These are phyloP conservation scores for Bujurquina vittata DNA, from an alignment of 2,113 vertebrate genomes.

Conservation along the genomic window DNA sequence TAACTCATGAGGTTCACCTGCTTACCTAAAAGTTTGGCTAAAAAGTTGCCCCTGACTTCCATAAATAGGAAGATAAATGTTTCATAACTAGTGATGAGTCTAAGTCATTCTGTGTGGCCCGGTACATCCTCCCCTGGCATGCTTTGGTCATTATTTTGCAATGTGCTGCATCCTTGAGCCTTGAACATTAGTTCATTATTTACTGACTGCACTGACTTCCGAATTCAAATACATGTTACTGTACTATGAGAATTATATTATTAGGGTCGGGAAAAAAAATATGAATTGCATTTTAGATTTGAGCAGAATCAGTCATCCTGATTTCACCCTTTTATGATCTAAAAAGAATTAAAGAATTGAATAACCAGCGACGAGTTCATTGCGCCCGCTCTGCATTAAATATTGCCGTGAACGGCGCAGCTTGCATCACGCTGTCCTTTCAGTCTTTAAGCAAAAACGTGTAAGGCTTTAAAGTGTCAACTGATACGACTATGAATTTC, in stretches of 20 bases:
- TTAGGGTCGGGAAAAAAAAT: background rate
- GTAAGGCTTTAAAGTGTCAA: constrained; percentile 29
- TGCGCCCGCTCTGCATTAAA: constrained; percentile 7
- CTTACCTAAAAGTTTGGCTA: background rate
- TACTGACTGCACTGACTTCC: constrained; percentile 64
- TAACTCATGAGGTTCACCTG: constrained; percentile 25
- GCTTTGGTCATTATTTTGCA: constrained; percentile 75
- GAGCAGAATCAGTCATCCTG: constrained; percentile 3
- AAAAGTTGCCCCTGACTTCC: constrained; percentile 36
- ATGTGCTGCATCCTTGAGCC: constrained; percentile 63
- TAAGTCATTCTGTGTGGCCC: constrained; percentile 36
- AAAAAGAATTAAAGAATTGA: constrained; percentile 10
- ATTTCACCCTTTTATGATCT: constrained; percentile 29
- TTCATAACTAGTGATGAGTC: constrained; percentile 48
- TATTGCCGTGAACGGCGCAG: background rate
- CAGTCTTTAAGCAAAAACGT: constrained; percentile 4
- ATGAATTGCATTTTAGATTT: constrained; percentile 51
- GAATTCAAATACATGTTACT: constrained; percentile 57
- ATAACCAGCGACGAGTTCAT: background rate
- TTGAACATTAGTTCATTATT: constrained; percentile 76
- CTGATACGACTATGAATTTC: constrained; percentile 24
- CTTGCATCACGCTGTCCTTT: constrained; percentile 9
- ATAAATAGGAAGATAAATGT: constrained; percentile 39
- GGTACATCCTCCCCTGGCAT: constrained; percentile 51
- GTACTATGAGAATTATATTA: constrained; percentile 21